These are phyloP conservation scores for Magallana ariakensis DNA, from an alignment of 1,140 invertebrate species.

Conservation along the genomic window DNA sequence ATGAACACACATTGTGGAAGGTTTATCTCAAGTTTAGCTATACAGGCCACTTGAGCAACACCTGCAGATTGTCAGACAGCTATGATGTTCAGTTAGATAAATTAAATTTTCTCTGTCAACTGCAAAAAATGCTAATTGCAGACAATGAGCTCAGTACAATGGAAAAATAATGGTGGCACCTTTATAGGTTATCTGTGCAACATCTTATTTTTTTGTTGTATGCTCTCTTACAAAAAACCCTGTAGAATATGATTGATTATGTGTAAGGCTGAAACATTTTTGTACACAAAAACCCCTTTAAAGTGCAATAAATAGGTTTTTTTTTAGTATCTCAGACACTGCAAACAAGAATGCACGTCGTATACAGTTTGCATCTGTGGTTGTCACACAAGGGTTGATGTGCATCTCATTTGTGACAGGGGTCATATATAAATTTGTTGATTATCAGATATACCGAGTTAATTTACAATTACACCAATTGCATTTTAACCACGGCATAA, in stretches of 20 bases:
- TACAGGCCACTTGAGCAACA: background rate
- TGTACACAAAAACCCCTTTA: too few relatives aligned
- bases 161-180: background rate
- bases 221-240: background rate
- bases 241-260: background rate
- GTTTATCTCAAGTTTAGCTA: background rate
- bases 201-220: background rate
- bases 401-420: slow-evolving; percentile 16
- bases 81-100: background rate
- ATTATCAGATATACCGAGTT: background rate
- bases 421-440: background rate
- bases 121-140: background rate
- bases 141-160: background rate
- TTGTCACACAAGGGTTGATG: background rate
- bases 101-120: background rate
- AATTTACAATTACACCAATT: slow-evolving; percentile 15
- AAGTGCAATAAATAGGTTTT: too few relatives aligned
- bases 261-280: too few relatives aligned
- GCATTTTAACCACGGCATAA: background rate
- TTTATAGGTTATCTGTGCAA: background rate
- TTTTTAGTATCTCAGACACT: background rate
- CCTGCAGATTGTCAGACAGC: background rate
- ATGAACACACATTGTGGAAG: too few relatives aligned
- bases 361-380: background rate
- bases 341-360: background rate